phyloP scores from a whole-genome alignment of 2,797 vertebrate species.

The Thaleichthys pacificus region DNA sequence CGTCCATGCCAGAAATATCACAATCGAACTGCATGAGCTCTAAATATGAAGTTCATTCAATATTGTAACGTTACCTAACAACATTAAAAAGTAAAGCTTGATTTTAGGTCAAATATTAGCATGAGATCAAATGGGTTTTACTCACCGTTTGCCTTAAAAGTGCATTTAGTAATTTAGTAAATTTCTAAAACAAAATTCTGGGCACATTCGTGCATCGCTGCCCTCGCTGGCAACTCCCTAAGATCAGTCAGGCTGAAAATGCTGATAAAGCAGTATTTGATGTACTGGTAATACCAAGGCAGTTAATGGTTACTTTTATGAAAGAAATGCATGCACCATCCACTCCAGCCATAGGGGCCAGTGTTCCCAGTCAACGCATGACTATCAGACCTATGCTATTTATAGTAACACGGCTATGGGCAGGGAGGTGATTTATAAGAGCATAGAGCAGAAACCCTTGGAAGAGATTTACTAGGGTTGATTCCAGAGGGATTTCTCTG shows the following conservation, averaged over 20 bases:
- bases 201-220: constrained; percentile 17
- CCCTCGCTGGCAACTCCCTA: constrained; percentile 17
- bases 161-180: too few relatives aligned
- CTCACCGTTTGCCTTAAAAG: neutral
- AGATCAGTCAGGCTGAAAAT: constrained; percentile 14
- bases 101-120: too few relatives aligned
- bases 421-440: constrained; percentile 59
- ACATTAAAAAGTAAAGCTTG: too few relatives aligned
- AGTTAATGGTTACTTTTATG: constrained; percentile 27
- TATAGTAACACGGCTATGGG: constrained; percentile 61
- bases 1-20: neutral
- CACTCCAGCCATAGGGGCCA: constrained; percentile 35
- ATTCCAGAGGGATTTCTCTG: constrained; percentile 52
- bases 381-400: constrained; percentile 64
- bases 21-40: neutral
- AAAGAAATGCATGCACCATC: constrained; percentile 26
- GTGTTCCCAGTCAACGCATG: constrained; percentile 41
- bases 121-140: neutral
- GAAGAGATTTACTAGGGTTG: constrained; percentile 49
- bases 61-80: too few relatives aligned
- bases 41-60: neutral
- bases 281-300: constrained; percentile 18
- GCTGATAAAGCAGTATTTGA: constrained; percentile 34
- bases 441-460: constrained; percentile 28
- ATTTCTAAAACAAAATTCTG: constrained; percentile 4